These are phyloP conservation scores for Cygnus atratus DNA, from an alignment of 2,113 vertebrate genomes.

Conservation along the genomic window DNA sequence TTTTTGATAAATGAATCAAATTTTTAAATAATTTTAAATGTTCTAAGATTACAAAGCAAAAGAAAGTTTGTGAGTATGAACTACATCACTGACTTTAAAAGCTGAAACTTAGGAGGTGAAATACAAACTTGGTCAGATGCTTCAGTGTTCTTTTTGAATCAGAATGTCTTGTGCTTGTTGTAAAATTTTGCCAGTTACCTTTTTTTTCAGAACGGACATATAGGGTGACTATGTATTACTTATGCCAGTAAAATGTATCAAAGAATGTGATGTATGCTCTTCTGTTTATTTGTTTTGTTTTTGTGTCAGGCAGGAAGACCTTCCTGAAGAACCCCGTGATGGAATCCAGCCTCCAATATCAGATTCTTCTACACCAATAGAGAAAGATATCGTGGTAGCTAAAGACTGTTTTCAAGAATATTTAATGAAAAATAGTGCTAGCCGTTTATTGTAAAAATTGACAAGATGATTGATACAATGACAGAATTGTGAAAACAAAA, in stretches of 20 bases:
- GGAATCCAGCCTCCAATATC: conserved; percentile 15
- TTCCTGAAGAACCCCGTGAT: conserved; percentile 23
- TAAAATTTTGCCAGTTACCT: not conserved
- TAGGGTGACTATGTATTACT: not conserved
- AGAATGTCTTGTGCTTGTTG: not conserved
- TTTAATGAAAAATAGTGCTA: not conserved
- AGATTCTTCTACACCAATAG: conserved; percentile 35
- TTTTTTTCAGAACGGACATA: not conserved
- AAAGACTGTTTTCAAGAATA: not conserved
- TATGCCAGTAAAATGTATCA: not conserved
- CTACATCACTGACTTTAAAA: not conserved
- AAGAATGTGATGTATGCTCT: not conserved
- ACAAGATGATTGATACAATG: not conserved
- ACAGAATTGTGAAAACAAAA: not conserved
- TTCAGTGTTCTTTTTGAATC: not conserved
- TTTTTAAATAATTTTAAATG: not conserved
- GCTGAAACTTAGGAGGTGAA: not conserved
- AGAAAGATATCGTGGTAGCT: conserved; percentile 78
- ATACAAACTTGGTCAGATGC: not conserved
- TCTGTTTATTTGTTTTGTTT: not conserved
- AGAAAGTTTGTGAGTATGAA: not conserved
- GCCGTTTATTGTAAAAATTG: not conserved
- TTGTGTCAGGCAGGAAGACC: conserved; percentile 70
- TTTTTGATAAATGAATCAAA: not conserved
- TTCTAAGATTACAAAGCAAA: not conserved